Percentiles rank a stretch among this genome's conserved stretches.
Conservation (phyloP, 2,888 invertebrate genomes). For the Noctua fimbriata region DNA sequence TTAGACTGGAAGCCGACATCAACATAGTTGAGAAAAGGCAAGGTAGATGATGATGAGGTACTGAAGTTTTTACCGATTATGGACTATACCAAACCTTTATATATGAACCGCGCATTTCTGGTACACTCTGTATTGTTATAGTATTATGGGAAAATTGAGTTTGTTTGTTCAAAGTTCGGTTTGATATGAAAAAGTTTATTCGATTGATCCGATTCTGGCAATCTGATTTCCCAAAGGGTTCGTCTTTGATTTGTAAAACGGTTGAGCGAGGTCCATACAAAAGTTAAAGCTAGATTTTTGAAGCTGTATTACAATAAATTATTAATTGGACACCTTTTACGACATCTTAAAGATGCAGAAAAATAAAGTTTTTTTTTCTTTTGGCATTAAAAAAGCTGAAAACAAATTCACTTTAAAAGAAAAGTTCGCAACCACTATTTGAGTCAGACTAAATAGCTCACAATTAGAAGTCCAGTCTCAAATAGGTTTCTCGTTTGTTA, state of each 20-base stretch:
- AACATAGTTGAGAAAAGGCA: neutral
- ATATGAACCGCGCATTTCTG: neutral
- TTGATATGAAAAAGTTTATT: slow-evolving; percentile 35
- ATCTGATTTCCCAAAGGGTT: slow-evolving; percentile 22
- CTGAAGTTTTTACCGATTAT: neutral
- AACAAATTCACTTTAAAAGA: neutral
- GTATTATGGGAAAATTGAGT: slow-evolving; percentile 26
- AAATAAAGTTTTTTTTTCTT: neutral
- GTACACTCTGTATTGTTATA: slow-evolving; percentile 11
- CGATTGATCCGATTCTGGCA: slow-evolving; percentile 20
- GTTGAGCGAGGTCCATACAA: neutral
- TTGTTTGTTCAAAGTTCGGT: slow-evolving; percentile 41
- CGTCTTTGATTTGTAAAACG: slow-evolving; percentile 19
- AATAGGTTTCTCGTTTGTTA: neutral
- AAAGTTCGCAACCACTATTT: neutral
- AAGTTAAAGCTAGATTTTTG: neutral
- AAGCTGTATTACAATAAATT: neutral
- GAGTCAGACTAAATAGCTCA: neutral
- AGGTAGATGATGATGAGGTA: neutral
- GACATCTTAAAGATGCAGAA: neutral
- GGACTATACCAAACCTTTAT: neutral
- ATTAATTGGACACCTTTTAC: neutral
- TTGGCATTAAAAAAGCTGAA: neutral
- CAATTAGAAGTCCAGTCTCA: neutral
- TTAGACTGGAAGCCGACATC: neutral